Conservation (phyloP, 2,888 invertebrate species). For the Eupithecia subumbrata region DNA sequence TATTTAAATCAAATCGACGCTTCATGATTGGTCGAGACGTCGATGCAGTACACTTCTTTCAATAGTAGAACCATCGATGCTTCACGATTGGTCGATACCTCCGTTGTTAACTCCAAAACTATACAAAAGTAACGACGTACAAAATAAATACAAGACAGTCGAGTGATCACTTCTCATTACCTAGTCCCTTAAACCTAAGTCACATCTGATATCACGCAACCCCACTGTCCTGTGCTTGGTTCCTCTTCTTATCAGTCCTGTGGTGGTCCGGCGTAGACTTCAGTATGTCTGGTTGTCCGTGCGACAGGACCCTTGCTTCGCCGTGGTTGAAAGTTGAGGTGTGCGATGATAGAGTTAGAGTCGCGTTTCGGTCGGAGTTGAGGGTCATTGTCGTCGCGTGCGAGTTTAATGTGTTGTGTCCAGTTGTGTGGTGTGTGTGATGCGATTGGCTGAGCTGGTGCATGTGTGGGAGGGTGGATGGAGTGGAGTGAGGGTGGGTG, state of each 20-base stretch:
- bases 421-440: slow-evolving; percentile 71
- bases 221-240: slow-evolving; percentile 68
- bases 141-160: slow-evolving; percentile 18
- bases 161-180: slow-evolving; percentile 33
- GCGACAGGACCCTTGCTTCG: slow-evolving; percentile 64
- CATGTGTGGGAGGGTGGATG: slow-evolving; percentile 71
- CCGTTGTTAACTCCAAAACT: background rate
- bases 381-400: slow-evolving; percentile 80
- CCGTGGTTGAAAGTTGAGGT: slow-evolving; percentile 67
- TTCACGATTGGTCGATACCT: background rate
- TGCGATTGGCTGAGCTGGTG: slow-evolving; percentile 59
- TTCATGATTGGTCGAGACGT: background rate
- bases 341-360: slow-evolving; percentile 70
- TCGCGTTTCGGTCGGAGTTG: slow-evolving; percentile 73
- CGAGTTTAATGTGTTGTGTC: slow-evolving; percentile 85
- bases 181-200: slow-evolving; percentile 36
- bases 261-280: slow-evolving; percentile 95
- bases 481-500: slow-evolving; percentile 75
- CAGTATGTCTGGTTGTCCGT: slow-evolving; percentile 91
- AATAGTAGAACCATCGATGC: background rate
- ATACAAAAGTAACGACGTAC: slow-evolving; percentile 8
- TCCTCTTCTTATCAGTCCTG: slow-evolving; percentile 71
- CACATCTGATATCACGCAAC: slow-evolving; percentile 70
- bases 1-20: background rate
- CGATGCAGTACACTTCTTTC: background rate